Base-by-base conservation (phyloP, 2,888 invertebrate species). In the Ochropacha duplaris region DNA sequence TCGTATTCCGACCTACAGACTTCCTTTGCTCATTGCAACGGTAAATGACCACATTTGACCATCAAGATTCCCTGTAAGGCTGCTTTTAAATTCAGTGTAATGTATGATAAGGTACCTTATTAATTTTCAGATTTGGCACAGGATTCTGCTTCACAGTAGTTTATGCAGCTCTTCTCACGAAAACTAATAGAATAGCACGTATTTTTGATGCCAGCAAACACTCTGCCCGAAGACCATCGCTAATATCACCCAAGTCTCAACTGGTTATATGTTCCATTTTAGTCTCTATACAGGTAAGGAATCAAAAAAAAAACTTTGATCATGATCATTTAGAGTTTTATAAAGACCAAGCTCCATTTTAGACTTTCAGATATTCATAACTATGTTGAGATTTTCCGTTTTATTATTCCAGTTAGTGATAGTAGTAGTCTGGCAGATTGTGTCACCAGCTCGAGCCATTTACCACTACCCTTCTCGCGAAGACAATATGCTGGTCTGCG, bases 81-180 rank as follows among this genome's bases (percentile, higher is more conserved):
- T 2, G 8, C n/a, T 28, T 16, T 50, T 39, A 52, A 52, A 8
- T 26, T 50, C 19, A 12, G 22, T 50, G 8, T 34, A 5, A 49
- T 19, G 16, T 12, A 49, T n/a, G n/a, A n/a, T n/a, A n/a, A n/a
- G n/a, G n/a, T n/a, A 9, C 9, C 22, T 19, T n/a, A 6, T 4
- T 12, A 6, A 16, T 1, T 44, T 44, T 19, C 75, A 97, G 97
- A 76, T 97, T 97, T 75, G 95, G 96, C 12, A 96, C 98, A 0
- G 98, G 98, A 1, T 96, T 99, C 81, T 98, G 98, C 80, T 99
- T 99, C 92, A 97, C 99, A 1, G 97, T 99, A 50, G 98, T 99
- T 57, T 99, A 99, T 88, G 98, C 98, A 0, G 98, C 99, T 2
- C 94, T 99, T 24, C 94, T 99, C 57, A 99, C 99, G 22, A 99